Conservation (phyloP, 2,888 invertebrate genomes). For the Drosophila nr. perissopoda region DNA sequence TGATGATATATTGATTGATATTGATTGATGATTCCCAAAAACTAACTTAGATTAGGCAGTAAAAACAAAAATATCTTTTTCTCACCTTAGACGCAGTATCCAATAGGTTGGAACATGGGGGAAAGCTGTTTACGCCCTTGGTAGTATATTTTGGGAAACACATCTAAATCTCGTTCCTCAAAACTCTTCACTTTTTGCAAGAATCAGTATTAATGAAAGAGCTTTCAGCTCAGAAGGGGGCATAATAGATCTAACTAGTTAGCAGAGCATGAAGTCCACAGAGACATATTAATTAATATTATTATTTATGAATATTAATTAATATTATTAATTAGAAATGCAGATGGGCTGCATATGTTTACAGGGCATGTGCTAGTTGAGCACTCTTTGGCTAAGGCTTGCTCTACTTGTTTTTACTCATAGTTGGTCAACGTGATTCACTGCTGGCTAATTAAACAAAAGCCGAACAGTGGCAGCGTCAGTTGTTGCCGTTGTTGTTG, state of each 20-base stretch:
- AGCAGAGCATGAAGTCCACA: not conserved
- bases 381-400: not conserved
- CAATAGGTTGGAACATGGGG: not conserved
- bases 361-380: constrained; percentile 12
- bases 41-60: not conserved
- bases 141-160: not conserved
- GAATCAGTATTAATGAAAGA: not conserved
- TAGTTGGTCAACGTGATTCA: constrained; percentile 32
- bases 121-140: not conserved
- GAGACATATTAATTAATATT: not conserved
- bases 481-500: not conserved
- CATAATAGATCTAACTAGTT: not conserved
- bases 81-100: not conserved
- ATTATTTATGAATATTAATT: not conserved
- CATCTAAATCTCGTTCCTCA: not conserved
- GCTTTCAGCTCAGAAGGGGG: not conserved
- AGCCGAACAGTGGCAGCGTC: constrained; percentile 16
- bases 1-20: no score
- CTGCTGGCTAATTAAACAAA: constrained; percentile 58
- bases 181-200: not conserved
- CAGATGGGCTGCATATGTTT: not conserved
- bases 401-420: not conserved
- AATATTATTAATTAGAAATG: not conserved
- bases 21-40: not conserved
- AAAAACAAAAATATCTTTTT: not conserved